Evolutionary conservation across 2,113 vertebrate species (phyloP).

Genomic region (Seriola quinqueradiata): DNA sequence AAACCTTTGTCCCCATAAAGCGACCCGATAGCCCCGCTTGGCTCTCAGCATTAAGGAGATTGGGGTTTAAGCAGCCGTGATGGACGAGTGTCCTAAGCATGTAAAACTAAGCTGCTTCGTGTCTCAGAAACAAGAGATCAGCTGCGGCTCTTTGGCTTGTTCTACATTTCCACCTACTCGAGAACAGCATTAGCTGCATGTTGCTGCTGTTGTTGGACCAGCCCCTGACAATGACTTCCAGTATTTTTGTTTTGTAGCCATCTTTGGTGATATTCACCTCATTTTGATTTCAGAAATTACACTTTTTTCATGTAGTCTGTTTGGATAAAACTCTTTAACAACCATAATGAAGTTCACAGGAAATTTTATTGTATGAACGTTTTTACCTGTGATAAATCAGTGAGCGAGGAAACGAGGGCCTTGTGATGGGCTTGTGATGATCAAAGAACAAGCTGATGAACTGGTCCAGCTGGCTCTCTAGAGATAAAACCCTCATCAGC

Average conservation of each 20-base stretch:
- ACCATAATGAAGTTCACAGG: background rate
- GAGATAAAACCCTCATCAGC: slow-evolving; percentile 28
- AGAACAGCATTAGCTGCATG: slow-evolving; percentile 4
- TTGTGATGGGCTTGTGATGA: background rate
- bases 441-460: slow-evolving; percentile 32
- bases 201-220: background rate
- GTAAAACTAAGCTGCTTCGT: slow-evolving; percentile 67
- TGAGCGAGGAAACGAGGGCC: background rate
- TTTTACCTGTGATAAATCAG: background rate
- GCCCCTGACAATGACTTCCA: background rate
- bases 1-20: slow-evolving; percentile 44
- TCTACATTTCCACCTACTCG: slow-evolving; percentile 25
- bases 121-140: slow-evolving; percentile 66
- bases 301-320: background rate
- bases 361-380: background rate
- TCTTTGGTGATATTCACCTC: background rate
- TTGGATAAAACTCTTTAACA: background rate
- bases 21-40: slow-evolving; percentile 11
- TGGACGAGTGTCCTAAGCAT: slow-evolving; percentile 54
- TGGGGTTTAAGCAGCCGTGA: slow-evolving; percentile 67
- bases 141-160: slow-evolving; percentile 46
- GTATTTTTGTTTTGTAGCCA: background rate
- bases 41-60: slow-evolving; percentile 54
- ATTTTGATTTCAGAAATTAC: background rate
- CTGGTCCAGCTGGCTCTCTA: slow-evolving; percentile 26